Conservation (phyloP, 2,113 vertebrate species). For the Oryzias curvinotus region DNA sequence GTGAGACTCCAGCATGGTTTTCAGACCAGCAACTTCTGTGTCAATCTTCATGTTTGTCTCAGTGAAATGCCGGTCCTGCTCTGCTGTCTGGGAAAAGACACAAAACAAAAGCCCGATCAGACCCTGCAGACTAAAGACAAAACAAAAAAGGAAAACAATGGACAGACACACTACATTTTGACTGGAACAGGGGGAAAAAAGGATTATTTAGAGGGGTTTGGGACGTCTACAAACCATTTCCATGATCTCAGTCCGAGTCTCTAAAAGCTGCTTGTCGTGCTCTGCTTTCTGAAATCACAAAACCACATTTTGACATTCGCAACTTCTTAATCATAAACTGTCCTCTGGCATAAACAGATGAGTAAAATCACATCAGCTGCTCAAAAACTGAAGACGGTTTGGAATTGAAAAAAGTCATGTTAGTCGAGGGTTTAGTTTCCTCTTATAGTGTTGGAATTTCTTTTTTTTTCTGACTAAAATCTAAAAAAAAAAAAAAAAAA, state of each 20-base stretch:
- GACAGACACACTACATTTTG: background rate
- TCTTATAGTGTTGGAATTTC: no score
- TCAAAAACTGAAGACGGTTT: no score
- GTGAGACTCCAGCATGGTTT: constrained; percentile 93
- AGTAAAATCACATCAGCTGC: background rate
- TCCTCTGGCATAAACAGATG: background rate
- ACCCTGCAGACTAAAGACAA: background rate
- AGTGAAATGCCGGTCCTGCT: constrained; percentile 87
- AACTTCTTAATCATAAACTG: background rate
- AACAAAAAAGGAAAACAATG: background rate
- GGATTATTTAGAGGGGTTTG: background rate
- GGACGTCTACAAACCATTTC: constrained; percentile 84
- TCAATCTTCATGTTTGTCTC: constrained; percentile 93
- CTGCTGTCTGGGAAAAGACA: constrained; percentile 77
- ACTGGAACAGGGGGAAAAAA: background rate
- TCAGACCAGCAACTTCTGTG: constrained; percentile 93
- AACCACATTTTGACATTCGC: background rate
- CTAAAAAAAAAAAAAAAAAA: no score
- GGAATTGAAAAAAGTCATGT: no score
- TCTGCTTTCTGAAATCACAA: constrained; percentile 79
- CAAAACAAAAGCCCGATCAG: background rate
- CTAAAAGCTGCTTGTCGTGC: constrained; percentile 87
- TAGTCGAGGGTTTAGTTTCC: no score
- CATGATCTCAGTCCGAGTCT: constrained; percentile 85
- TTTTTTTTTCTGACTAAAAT: no score